A percentile compares a stretch with the other conserved stretches of the same genome.
phyloP scores from a whole-genome alignment of 2,888 invertebrate species.

The Cheilosia soror region DNA sequence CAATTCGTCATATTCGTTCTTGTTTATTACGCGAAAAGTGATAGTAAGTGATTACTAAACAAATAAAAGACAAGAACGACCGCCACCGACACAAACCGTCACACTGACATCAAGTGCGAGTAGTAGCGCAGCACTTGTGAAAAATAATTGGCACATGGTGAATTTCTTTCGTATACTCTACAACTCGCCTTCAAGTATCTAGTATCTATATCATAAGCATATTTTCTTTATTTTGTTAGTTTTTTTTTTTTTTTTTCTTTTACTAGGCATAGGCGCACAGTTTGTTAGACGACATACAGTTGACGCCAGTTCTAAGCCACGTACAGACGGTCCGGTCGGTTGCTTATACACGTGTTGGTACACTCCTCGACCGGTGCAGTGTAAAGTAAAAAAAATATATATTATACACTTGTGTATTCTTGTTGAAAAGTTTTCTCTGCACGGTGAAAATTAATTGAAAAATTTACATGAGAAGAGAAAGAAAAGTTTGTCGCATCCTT shows the following conservation, averaged over 20 bases:
- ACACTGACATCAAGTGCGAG: constrained; percentile 30
- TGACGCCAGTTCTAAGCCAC: constrained; percentile 60
- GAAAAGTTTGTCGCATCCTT: constrained; percentile 22
- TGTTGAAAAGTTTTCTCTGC: not conserved
- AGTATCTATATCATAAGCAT: constrained; percentile 29
- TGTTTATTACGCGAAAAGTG: constrained; percentile 58
- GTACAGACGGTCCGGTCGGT: constrained; percentile 53
- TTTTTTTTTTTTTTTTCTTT: constrained; percentile 25
- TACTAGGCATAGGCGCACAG: constrained; percentile 26
- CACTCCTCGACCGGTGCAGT: constrained; percentile 21
- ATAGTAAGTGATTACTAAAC: constrained; percentile 66
- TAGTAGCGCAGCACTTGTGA: constrained; percentile 44
- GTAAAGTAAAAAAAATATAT: not conserved
- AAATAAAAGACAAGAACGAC: constrained; percentile 15
- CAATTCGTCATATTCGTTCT: constrained; percentile 14
- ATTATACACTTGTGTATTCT: not conserved
- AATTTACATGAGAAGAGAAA: constrained; percentile 32
- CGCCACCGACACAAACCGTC: constrained; percentile 11
- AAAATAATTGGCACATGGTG: constrained; percentile 74
- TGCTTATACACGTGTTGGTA: constrained; percentile 31
- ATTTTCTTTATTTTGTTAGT: constrained; percentile 35
- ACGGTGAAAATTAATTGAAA: constrained; percentile 23
- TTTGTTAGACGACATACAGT: constrained; percentile 54
- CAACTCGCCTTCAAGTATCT: constrained; percentile 55
- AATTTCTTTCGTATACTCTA: constrained; percentile 55